Evolutionary conservation across 2,113 vertebrate genomes (phyloP), one percentile per base, ranked within the genome.

Genomic region (Halcyon senegalensis): DNA sequence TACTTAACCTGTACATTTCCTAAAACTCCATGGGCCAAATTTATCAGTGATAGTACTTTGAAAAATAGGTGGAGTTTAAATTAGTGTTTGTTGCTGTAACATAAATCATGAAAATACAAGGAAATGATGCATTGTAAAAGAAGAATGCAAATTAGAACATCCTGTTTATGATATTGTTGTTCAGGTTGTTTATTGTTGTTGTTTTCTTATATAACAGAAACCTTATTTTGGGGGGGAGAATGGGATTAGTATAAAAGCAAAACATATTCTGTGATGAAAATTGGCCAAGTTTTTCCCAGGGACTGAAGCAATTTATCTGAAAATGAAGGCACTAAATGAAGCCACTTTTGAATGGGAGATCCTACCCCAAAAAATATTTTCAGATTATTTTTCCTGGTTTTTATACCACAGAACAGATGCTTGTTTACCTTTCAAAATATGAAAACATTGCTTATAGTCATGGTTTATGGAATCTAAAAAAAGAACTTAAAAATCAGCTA

Each of bases 281-380:
- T 2, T 84, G 53, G 39, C 53, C 92, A 67, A 79, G 17, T 43
- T 66, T 79, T 81, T 91, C 62, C 44, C 56, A 48, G 35, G 39
- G 28, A 8, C 43, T 68, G 66, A 90, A 94, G 74, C 37, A 87
- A 44, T 18, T 78, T 81, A 64, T 67, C 73, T 85, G 59, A 89
- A 93, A 95, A 96, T 60, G 11, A 84, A 91, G 39, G 14, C 18
- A 87, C 67, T 83, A 93, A 77, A 76, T 58, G 2, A 93, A 94
- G 70, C 12, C n/a, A 80, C 30, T 86, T 88, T 53, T 80, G 53
- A 95, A 85, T 75, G 46, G 63, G n/a, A 89, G 67, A 53, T 66
- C 17, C 16, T 68, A 79, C 28, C 41, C 62, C 91, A 64, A 63
- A 50, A 85, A 48, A 51, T 24, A 72, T 72, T 76, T 84, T 72